A percentile compares a stretch with the other conserved stretches of the same genome.
These are phyloP conservation scores for Cyanoderma ruficeps DNA, from an alignment of 2,113 vertebrate genomes.

Conservation along the genomic window DNA sequence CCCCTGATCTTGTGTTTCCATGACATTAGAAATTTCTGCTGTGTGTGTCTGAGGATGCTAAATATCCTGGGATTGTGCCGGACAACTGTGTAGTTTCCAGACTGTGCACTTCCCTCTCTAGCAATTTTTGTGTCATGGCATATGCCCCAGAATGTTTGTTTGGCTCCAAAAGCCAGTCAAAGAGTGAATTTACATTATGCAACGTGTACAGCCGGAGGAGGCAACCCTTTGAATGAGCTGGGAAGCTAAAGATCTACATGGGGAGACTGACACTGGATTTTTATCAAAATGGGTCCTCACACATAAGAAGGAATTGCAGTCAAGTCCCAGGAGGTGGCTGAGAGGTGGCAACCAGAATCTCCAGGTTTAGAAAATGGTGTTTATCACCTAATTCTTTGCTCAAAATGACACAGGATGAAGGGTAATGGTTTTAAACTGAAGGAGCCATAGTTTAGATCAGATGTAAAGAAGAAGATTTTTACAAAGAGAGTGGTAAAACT, in stretches of 20 bases:
- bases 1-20: neutral
- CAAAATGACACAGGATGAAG: rapidly evolving
- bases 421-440: neutral
- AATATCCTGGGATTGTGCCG: neutral
- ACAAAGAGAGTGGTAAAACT: neutral
- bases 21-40: neutral
- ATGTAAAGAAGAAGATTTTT: neutral
- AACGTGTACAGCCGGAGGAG: neutral
- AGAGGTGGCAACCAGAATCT: neutral
- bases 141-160: neutral
- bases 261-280: neutral
- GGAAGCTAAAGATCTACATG: neutral
- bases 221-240: neutral
- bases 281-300: neutral
- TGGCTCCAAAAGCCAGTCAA: neutral
- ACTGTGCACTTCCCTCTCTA: neutral
- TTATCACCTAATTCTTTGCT: neutral
- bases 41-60: neutral
- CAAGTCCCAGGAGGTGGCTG: neutral
- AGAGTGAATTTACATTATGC: neutral
- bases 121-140: neutral
- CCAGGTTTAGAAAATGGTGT: neutral
- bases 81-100: neutral
- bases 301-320: neutral
- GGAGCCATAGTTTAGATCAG: neutral